Percentiles rank a stretch among this genome's conserved stretches.
Conservation (phyloP, 2,797 vertebrate genomes). For the Petrocephalus schoutedeni region DNA sequence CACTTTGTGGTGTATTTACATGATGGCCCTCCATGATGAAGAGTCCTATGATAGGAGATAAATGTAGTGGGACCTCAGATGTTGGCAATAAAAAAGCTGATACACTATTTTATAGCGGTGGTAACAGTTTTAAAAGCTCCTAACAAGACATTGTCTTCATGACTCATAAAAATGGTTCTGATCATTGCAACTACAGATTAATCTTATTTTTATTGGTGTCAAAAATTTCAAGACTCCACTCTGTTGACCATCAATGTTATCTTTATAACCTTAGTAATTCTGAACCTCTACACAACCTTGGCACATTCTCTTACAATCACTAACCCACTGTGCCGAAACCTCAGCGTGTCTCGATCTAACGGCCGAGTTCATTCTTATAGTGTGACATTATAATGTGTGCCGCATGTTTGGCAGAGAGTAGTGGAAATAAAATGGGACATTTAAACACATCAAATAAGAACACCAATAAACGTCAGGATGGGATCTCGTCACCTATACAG, state of each 20-base stretch:
- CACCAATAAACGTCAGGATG: conserved; percentile 27
- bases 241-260: background rate
- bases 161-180: background rate
- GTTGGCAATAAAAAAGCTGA: too few species aligned
- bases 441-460: conserved; percentile 32
- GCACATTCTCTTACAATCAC: background rate
- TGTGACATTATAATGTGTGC: conserved; percentile 8
- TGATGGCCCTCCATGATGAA: too few species aligned
- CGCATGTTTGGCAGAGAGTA: conserved; percentile 32
- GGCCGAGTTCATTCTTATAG: background rate
- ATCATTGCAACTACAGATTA: background rate
- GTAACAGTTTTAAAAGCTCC: background rate
- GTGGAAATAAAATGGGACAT: conserved; percentile 40
- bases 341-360: background rate
- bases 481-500: conserved; percentile 18
- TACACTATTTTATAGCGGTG: background rate
- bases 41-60: too few species aligned
- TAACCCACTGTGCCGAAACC: background rate
- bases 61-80: too few species aligned
- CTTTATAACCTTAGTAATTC: background rate
- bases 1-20: too few species aligned
- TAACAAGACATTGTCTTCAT: background rate
- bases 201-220: background rate
- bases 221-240: background rate
- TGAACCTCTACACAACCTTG: background rate